These are phyloP conservation scores for Corticium candelabrum DNA, from an alignment of 37 sponge, comb jelly and placozoan species.

Conservation along the genomic window DNA sequence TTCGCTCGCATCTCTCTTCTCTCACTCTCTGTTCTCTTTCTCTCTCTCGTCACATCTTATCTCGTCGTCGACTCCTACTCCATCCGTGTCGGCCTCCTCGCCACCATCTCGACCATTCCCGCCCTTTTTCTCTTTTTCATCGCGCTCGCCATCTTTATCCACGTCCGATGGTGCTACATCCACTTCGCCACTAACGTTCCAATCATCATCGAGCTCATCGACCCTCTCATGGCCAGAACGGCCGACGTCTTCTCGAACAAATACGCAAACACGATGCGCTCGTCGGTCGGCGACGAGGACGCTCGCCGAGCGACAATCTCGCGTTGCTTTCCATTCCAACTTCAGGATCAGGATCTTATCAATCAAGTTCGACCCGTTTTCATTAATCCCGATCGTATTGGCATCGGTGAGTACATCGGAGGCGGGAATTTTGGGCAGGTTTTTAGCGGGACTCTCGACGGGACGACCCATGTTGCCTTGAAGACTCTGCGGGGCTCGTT, in stretches of 20 bases:
- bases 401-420: neutral
- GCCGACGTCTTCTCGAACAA: neutral
- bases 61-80: neutral
- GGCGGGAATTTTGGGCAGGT: neutral
- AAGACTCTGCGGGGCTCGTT: neutral
- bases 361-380: neutral
- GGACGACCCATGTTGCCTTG: neutral
- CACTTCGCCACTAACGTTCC: neutral
- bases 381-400: neutral
- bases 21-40: neutral
- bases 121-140: neutral
- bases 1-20: neutral
- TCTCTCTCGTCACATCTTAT: neutral
- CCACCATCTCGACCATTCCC: neutral
- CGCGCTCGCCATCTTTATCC: neutral
- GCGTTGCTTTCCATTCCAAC: neutral
- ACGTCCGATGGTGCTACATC: neutral
- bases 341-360: neutral
- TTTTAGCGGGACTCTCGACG: neutral
- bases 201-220: neutral
- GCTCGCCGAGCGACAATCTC: neutral
- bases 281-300: neutral
- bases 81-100: neutral
- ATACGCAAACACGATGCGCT: neutral
- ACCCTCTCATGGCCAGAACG: neutral